These are phyloP conservation scores for Cossypha niveicapilla DNA, from an alignment of 2,797 vertebrate species.

Conservation along the genomic window DNA sequence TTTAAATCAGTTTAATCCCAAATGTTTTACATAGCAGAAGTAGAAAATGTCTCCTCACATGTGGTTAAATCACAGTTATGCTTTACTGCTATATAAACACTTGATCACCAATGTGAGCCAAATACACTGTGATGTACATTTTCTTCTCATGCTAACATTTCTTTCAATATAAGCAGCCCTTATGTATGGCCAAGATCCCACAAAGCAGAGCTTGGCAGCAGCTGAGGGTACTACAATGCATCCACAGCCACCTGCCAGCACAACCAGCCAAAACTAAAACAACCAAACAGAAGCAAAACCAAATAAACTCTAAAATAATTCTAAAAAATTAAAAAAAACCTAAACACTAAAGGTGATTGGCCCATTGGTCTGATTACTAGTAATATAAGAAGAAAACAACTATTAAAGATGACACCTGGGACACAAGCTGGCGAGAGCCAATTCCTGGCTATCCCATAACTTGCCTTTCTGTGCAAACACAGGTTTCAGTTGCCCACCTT, in stretches of 20 bases:
- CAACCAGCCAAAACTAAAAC: background rate
- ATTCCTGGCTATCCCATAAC: background rate
- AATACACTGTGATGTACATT: background rate
- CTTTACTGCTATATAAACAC: background rate
- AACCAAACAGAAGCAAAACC: background rate
- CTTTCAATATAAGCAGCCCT: background rate
- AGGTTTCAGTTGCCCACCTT: background rate
- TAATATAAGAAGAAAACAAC: background rate
- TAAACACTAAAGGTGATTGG: background rate
- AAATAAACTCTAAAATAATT: background rate
- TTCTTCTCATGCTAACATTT: background rate
- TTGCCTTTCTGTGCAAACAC: background rate
- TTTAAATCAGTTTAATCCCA: background rate
- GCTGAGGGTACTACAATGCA: background rate
- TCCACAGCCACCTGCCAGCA: constrained; percentile 34
- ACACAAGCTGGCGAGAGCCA: background rate
- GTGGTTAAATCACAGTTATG: background rate
- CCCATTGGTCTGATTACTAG: background rate
- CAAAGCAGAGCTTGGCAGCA: constrained; percentile 49
- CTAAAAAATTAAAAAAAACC: background rate
- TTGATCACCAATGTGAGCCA: background rate
- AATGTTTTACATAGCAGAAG: background rate
- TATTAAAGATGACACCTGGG: background rate
- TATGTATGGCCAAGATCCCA: background rate
- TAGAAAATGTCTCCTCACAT: background rate